phyloP scores from a whole-genome alignment of 1,140 invertebrate species.

The Glossosoma conforme region DNA sequence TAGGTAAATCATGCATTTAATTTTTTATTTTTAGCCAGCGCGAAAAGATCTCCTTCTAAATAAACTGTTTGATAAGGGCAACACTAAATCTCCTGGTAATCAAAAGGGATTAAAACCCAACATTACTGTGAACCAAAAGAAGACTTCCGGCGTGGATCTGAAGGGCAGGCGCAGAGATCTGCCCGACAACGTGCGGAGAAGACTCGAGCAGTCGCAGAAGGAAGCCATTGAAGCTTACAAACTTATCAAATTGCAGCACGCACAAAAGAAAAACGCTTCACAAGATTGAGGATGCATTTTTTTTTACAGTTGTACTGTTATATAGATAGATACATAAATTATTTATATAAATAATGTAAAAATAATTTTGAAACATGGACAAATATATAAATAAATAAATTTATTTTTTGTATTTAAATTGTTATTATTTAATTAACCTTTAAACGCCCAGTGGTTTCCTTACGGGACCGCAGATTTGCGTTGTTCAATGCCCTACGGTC shows the following conservation, averaged over 20 bases:
- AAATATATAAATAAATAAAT: too few relatives aligned
- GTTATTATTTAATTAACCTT: too few relatives aligned
- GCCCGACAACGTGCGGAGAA: slow-evolving; percentile 46
- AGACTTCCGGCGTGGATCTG: slow-evolving; percentile 36
- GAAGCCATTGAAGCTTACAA: slow-evolving; percentile 58
- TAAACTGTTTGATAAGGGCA: slow-evolving; percentile 39
- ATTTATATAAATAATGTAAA: too few relatives aligned
- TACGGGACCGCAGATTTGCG: too few relatives aligned
- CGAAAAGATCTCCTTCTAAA: slow-evolving; percentile 53
- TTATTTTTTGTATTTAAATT: too few relatives aligned
- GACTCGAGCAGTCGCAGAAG: slow-evolving; percentile 54
- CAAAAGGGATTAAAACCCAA: slow-evolving; percentile 12
- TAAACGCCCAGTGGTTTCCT: too few relatives aligned
- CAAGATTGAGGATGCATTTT: too few relatives aligned
- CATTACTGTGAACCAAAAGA: slow-evolving; percentile 15
- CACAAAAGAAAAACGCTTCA: slow-evolving; percentile 6
- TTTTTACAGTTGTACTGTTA: too few relatives aligned
- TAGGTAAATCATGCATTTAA: too few relatives aligned
- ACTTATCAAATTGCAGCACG: slow-evolving; percentile 43
- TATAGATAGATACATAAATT: too few relatives aligned
- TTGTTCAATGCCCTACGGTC: too few relatives aligned
- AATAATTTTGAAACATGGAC: too few relatives aligned
- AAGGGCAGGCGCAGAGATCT: slow-evolving; percentile 51
- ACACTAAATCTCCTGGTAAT: slow-evolving; percentile 20
- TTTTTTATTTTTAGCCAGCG: slow-evolving; percentile 43